phyloP scores from a whole-genome alignment of 2,113 vertebrate genomes.

The Lycaon pictus region DNA sequence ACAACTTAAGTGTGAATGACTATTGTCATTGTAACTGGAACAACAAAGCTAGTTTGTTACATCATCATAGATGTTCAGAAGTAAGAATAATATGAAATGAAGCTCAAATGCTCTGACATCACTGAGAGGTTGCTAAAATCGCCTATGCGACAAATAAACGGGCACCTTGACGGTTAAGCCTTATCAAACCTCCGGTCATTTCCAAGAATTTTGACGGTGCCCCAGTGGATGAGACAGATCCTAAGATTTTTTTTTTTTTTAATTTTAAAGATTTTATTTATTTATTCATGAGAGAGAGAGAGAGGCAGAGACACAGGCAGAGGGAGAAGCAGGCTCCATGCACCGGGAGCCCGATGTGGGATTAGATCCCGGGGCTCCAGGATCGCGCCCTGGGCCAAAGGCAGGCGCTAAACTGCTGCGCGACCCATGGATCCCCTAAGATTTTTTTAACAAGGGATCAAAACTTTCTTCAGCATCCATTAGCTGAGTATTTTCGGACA shows the following conservation, averaged over 20 bases:
- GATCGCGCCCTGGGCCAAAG: too few relatives aligned
- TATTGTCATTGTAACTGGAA: not conserved
- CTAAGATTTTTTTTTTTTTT: not conserved
- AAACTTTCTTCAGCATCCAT: not conserved
- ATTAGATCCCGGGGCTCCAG: too few relatives aligned
- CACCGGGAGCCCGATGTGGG: too few relatives aligned
- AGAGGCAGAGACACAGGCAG: too few relatives aligned
- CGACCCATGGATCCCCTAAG: not conserved
- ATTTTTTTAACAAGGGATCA: not conserved
- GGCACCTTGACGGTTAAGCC: not conserved
- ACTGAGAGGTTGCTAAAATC: not conserved
- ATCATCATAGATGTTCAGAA: not conserved
- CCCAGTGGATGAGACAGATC: not conserved
- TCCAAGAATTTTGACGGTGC: not conserved
- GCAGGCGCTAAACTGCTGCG: too few relatives aligned
- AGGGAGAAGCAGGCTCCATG: too few relatives aligned
- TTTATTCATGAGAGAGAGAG: too few relatives aligned
- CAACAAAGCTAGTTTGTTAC: not conserved
- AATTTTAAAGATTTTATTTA: too few relatives aligned
- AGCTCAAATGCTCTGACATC: not conserved
- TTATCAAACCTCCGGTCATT: not conserved
- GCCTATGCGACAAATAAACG: not conserved
- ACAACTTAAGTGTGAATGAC: not conserved
- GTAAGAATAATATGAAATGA: not conserved
- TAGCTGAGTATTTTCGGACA: not conserved